Evolutionary conservation across 2,888 invertebrate species (phyloP), one percentile per base, ranked within the genome.

Genomic region (Cheilosia pagana): DNA sequence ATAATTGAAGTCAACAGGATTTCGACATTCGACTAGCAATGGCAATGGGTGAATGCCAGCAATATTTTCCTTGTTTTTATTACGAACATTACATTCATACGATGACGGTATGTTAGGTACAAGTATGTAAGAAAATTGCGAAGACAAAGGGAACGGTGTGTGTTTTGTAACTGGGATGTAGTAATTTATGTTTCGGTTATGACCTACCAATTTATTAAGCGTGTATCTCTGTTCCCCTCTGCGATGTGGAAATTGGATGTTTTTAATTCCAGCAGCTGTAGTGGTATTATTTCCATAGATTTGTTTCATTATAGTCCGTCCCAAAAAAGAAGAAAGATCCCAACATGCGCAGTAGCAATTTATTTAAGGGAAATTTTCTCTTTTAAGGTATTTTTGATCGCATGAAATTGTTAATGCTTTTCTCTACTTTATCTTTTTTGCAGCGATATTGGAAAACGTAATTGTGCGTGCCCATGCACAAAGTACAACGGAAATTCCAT

Each of bases 1-100:
- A 85, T 85, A 79, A 85, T 81, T 85, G 81, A 85, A 85, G 85
- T 85, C 85, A 85, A 85, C 75, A 70, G 60, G 75, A 83, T 81
- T 76, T 81, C 70, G 75, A 59, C 59, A 76, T 76, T 81, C 70
- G 75, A 59, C 59, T 35, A 10, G 35, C 35, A 12, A 31, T 31
- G 31, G 25, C 25, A 25, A 28, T 28, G 28, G 28, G 65, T 71
- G 81, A 65, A 85, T 71, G 75, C n/a, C n/a, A n/a, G 85, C 75
- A 70, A 74, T 79, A 71, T 75, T 81, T 62, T 67, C 53, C 60
- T 53, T 59, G 63, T 52, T 74, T 81, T 74, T 74, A 70, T 81
- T 81, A 35, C 68, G 50, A 71, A 75, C 57, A 62, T 41, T 57
- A 57, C 21, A 39, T 68, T 28, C 55, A 62, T 48, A 12, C 19